Percentiles rank a stretch among this genome's conserved stretches.
Conservation (phyloP, 2,888 invertebrate species). For the Polydrusus pterygomalis region DNA sequence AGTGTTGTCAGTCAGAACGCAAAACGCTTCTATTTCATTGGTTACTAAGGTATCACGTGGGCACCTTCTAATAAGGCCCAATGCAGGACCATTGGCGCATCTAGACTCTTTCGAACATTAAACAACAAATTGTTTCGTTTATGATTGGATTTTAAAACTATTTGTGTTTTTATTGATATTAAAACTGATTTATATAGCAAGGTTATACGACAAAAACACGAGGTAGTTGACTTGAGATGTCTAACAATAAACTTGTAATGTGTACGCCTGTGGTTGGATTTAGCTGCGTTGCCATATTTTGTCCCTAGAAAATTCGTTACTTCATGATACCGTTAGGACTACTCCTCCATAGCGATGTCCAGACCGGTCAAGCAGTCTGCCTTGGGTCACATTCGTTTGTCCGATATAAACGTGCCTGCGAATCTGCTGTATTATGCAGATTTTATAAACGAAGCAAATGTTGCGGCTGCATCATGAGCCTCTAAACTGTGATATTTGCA, state of each 20-base stretch:
- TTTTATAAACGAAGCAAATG: no score
- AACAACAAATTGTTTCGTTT: background rate
- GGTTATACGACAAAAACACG: background rate
- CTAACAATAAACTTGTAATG: background rate
- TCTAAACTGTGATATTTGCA: no score
- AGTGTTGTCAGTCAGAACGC: constrained; percentile 63
- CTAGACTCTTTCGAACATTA: background rate
- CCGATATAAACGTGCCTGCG: no score
- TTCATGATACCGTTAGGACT: no score
- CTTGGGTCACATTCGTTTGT: no score
- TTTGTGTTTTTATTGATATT: background rate
- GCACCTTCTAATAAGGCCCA: constrained; percentile 32
- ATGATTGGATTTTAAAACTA: background rate
- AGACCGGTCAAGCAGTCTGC: no score
- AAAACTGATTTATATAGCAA: background rate
- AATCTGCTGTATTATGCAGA: no score
- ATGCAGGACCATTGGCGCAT: constrained; percentile 31
- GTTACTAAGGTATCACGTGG: constrained; percentile 65
- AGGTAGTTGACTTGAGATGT: constrained; percentile 1
- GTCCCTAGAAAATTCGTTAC: background rate
- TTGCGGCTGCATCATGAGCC: no score
- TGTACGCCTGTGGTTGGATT: background rate
- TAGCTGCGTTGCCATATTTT: constrained; percentile 6
- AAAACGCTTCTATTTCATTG: constrained; percentile 62
- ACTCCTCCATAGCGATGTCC: no score